These are phyloP conservation scores for Chitala chitala DNA, from an alignment of 2,113 vertebrate species.

Conservation along the genomic window DNA sequence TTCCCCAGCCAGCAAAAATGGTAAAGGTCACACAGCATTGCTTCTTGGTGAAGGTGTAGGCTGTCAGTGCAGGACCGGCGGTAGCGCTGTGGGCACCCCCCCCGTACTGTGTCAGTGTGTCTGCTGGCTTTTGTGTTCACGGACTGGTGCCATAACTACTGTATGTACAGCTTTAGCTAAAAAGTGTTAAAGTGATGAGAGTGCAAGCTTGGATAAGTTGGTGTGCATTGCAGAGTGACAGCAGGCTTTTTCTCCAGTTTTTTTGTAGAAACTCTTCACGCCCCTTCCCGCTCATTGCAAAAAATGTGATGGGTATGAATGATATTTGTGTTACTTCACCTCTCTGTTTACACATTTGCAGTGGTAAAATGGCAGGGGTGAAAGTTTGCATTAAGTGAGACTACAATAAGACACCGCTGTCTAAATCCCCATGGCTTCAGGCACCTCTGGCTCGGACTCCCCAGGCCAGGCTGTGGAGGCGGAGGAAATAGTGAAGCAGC, in stretches of 20 bases:
- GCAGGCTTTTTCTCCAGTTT: neutral
- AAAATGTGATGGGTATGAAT: neutral
- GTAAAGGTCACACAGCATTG: slow-evolving; percentile 49
- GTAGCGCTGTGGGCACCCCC: neutral
- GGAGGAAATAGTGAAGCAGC: slow-evolving; percentile 82
- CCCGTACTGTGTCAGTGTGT: no score
- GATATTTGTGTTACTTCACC: neutral
- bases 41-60: neutral
- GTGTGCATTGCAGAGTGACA: neutral
- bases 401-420: no score
- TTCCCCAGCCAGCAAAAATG: slow-evolving; percentile 98
- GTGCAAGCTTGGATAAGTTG: neutral
- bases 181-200: neutral
- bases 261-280: neutral
- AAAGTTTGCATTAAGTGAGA: neutral
- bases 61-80: neutral
- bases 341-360: neutral
- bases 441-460: slow-evolving; percentile 76
- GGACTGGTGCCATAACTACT: neutral
- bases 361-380: neutral
- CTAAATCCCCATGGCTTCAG: slow-evolving; percentile 45
- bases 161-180: neutral
- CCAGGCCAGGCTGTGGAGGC: slow-evolving; percentile 81
- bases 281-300: neutral
- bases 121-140: neutral